Evolutionary conservation across 2,888 invertebrate genomes (phyloP), one percentile per base, ranked within the genome.

Genomic region (Tipula confusa): DNA sequence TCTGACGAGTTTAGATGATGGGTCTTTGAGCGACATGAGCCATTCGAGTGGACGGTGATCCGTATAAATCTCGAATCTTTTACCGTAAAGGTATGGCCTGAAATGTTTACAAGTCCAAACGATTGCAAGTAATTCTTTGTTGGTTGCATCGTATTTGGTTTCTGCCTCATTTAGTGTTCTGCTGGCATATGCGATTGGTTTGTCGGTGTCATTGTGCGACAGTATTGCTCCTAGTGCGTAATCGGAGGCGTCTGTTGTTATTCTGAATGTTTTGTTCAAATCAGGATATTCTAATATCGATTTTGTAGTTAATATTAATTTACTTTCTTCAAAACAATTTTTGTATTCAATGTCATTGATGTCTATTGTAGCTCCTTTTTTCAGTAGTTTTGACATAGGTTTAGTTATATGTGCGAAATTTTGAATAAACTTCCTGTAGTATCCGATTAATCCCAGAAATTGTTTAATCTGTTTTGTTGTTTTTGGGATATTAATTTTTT

Each of bases 381-480:
- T 84, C 48, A 84, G 79, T 11, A 28, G 18, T 5, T 83, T 83
- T 9, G 83, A 83, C 29, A 83, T 29, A 29, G 80, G 29, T 29
- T 80, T 29, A 15, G 80, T 80, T n/a, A n/a, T 29, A n/a, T 80
- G 29, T 15, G 29, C 29, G 15, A 82, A 82, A 0, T 33, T 82
- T 31, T 82, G 9, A 0, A 82, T 28, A 29, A 43, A 80, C 7
- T 80, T 80, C 15, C 29, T 29, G 80, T 29, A 80, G 15, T 80
- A 80, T 31, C 80, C 80, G n/a, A 33, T 48, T 9, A 28, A 15
- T 29, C 29, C 29, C 29, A 15, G 29, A 29, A 82, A 82, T 82
- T 48, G 43, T 82, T 82, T 38, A 29, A 43, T 82, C n/a, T 28
- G 43, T 82, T 43, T 82, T 28, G 24, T 28, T 82, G 28, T 82